Conservation (phyloP, 2,888 invertebrate genomes). For the Phoenoteleia sp. region DNA sequence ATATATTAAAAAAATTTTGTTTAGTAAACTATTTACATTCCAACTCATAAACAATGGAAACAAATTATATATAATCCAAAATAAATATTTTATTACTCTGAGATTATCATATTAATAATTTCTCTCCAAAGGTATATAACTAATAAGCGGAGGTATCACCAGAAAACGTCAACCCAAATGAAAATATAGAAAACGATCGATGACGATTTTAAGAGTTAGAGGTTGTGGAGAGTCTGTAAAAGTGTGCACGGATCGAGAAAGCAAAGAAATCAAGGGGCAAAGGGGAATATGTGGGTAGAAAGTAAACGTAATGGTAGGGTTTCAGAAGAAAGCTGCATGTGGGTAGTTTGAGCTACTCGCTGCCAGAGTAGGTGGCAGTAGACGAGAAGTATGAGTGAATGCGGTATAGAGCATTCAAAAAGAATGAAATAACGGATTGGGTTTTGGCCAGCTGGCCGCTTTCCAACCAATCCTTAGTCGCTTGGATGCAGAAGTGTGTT, state of each 20-base stretch:
- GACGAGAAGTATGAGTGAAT: constrained; percentile 72
- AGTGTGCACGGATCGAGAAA: constrained; percentile 7
- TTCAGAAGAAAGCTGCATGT: constrained; percentile 55
- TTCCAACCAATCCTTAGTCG: constrained; percentile 86
- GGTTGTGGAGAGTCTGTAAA: not conserved
- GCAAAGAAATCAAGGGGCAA: constrained; percentile 1
- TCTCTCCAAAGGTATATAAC: too few relatives aligned
- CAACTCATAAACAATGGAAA: too few relatives aligned
- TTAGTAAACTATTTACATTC: too few relatives aligned
- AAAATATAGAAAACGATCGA: not conserved
- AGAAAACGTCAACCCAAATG: too few relatives aligned
- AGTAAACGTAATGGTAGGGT: constrained; percentile 25
- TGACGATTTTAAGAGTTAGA: constrained; percentile 16
- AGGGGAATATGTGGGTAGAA: constrained; percentile 1
- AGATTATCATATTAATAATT: too few relatives aligned
- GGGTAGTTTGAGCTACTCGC: constrained; percentile 58
- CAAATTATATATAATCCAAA: too few relatives aligned
- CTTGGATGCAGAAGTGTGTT: constrained; percentile 81
- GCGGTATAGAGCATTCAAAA: constrained; percentile 83
- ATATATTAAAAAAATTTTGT: too few relatives aligned
- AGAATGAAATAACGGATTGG: constrained; percentile 86
- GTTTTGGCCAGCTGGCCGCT: constrained; percentile 85
- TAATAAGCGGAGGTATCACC: too few relatives aligned
- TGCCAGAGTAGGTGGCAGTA: constrained; percentile 57
- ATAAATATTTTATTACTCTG: too few relatives aligned